Evolutionary conservation across 2,113 vertebrate genomes (phyloP).

Genomic region (Emydocephalus ijimae): DNA sequence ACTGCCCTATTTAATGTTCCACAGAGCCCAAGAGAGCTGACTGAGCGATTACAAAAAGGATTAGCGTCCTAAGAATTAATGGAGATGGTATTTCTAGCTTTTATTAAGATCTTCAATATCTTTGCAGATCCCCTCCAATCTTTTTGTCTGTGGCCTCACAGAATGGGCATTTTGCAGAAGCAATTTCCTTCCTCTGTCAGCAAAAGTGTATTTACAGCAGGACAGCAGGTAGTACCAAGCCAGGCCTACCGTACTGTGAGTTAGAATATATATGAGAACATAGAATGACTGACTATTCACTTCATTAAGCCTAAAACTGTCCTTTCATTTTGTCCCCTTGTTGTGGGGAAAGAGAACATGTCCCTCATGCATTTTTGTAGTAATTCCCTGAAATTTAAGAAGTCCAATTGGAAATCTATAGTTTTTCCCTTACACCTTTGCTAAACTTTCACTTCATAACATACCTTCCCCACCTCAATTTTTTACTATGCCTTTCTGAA

Average conservation of each 20-base stretch:
- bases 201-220: slow-evolving; percentile 5
- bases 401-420: not conserved
- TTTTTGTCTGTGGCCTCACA: slow-evolving; percentile 9
- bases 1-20: not conserved
- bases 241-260: not conserved
- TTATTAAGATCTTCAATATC: slow-evolving; percentile 10
- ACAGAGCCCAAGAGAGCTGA: not conserved
- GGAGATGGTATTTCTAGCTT: not conserved
- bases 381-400: not conserved
- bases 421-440: not conserved
- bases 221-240: not conserved
- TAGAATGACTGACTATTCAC: not conserved
- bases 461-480: not conserved
- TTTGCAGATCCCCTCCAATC: slow-evolving; percentile 11
- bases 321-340: not conserved
- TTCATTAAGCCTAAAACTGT: not conserved
- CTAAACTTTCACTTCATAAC: not conserved
- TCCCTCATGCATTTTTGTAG: not conserved
- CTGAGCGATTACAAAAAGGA: slow-evolving; percentile 19
- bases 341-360: not conserved
- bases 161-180: not conserved
- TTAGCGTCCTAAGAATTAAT: slow-evolving; percentile 25
- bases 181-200: not conserved
- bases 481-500: not conserved
- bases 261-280: not conserved